These are phyloP conservation scores for Drosophila nasuta DNA, from an alignment of 1,140 invertebrate species.

Conservation along the genomic window DNA sequence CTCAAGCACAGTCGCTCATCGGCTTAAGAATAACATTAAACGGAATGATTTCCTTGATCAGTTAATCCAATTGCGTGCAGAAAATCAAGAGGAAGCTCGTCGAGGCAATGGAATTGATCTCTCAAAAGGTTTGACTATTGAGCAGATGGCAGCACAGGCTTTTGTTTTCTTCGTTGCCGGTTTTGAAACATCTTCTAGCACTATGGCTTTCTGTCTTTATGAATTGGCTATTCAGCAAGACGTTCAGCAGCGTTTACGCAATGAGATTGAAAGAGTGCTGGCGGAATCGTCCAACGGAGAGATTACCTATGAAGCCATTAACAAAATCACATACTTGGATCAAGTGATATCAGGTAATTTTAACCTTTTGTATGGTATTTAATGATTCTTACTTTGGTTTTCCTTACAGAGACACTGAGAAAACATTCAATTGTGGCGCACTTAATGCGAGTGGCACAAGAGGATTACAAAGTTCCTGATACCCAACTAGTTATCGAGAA, in stretches of 20 bases:
- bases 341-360: conserved; percentile 25
- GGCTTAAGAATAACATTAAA: conserved; percentile 75
- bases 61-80: conserved; percentile 82
- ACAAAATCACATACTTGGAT: conserved; percentile 78
- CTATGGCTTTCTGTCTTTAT: conserved; percentile 85
- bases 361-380: background rate
- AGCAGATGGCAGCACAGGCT: conserved; percentile 76
- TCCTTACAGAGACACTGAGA: conserved; percentile 83
- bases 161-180: conserved; percentile 83
- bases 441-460: conserved; percentile 84
- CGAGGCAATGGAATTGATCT: conserved; percentile 60
- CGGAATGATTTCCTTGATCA: conserved; percentile 85
- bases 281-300: conserved; percentile 40
- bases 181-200: conserved; percentile 79
- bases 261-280: conserved; percentile 84
- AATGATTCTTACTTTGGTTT: conserved; percentile 11
- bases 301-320: conserved; percentile 76
- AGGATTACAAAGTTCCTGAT: conserved; percentile 86
- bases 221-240: conserved; percentile 81
- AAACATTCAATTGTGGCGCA: conserved; percentile 85
- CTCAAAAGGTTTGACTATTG: conserved; percentile 58
- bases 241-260: conserved; percentile 85
- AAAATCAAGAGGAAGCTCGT: conserved; percentile 41
- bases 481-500: conserved; percentile 84
- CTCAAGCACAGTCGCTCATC: conserved; percentile 77